A percentile compares a stretch with the other conserved stretches of the same genome.
phyloP scores from a whole-genome alignment of 2,888 invertebrate species.

The Malthinus flaveolus region DNA sequence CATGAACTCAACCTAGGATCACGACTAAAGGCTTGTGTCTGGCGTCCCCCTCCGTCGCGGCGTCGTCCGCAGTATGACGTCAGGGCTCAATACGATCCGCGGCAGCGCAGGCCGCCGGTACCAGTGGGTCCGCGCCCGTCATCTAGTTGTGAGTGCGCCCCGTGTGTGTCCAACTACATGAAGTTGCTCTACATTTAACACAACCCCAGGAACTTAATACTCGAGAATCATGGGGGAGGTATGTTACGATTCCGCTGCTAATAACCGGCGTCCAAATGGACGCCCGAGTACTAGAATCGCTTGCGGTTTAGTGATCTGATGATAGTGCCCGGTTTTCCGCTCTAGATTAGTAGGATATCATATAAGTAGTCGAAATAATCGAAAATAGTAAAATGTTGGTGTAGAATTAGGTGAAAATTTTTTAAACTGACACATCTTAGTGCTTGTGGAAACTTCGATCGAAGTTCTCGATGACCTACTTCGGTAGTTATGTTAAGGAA shows the following conservation, averaged over 20 bases:
- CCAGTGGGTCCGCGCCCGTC: constrained; percentile 68
- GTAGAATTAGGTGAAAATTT: neutral
- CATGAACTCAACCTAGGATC: constrained; percentile 31
- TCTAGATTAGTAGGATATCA: constrained; percentile 5
- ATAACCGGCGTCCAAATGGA: neutral
- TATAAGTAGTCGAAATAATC: neutral
- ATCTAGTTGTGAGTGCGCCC: constrained; percentile 64
- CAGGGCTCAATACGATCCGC: constrained; percentile 58
- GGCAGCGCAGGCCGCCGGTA: constrained; percentile 50
- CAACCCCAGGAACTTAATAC: constrained; percentile 30
- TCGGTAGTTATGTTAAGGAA: neutral
- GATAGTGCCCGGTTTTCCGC: constrained; percentile 4
- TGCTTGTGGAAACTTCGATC: constrained; percentile 5
- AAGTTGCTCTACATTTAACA: constrained; percentile 49
- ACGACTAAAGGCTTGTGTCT: constrained; percentile 38
- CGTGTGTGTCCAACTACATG: constrained; percentile 54
- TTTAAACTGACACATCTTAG: neutral
- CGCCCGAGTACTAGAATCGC: constrained; percentile 6
- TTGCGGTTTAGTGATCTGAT: constrained; percentile 9
- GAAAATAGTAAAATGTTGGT: neutral
- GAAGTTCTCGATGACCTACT: constrained; percentile 1
- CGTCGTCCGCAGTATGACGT: constrained; percentile 66
- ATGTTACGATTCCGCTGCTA: constrained; percentile 36
- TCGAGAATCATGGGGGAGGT: constrained; percentile 51
- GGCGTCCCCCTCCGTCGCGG: constrained; percentile 53